phyloP scores from a whole-genome alignment of 2,797 vertebrate species.

The Philypnodon macrostomus region DNA sequence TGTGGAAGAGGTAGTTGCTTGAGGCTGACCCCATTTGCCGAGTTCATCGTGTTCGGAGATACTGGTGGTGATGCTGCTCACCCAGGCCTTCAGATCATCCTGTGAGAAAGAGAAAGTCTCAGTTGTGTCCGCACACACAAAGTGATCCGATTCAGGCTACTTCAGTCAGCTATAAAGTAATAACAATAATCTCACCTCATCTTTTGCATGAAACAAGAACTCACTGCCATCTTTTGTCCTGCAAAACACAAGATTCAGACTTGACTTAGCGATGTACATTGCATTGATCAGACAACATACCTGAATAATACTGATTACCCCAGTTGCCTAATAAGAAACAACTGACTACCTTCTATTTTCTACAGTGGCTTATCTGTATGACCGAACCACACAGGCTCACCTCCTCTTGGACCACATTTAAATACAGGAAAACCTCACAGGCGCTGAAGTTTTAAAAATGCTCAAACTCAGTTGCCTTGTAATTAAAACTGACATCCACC shows the following conservation, averaged over 20 bases:
- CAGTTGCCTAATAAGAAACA: too few relatives aligned
- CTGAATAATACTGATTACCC: too few relatives aligned
- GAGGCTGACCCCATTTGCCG: slow-evolving; percentile 84
- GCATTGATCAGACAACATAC: too few relatives aligned
- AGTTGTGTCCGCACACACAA: not conserved
- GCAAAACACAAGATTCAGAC: slow-evolving; percentile 36
- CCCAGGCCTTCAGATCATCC: slow-evolving; percentile 91
- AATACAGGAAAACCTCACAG: too few relatives aligned
- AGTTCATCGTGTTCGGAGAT: slow-evolving; percentile 87
- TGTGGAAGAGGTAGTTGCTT: slow-evolving; percentile 91
- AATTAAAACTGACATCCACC: too few relatives aligned
- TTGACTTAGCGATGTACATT: not conserved
- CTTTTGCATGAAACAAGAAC: slow-evolving; percentile 93
- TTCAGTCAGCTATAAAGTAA: not conserved
- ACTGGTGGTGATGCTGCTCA: slow-evolving; percentile 76
- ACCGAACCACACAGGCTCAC: too few relatives aligned
- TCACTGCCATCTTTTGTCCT: slow-evolving; percentile 91
- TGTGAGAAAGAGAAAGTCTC: slow-evolving; percentile 33
- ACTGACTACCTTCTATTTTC: too few relatives aligned
- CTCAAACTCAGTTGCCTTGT: too few relatives aligned
- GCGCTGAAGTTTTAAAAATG: too few relatives aligned
- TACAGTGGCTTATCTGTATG: too few relatives aligned
- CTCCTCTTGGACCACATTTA: too few relatives aligned
- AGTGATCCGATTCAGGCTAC: not conserved
- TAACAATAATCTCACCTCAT: slow-evolving; percentile 80